Evolutionary conservation across 2,797 vertebrate genomes (phyloP), one percentile per base, ranked within the genome.

Genomic region (Heliangelus exortis): DNA sequence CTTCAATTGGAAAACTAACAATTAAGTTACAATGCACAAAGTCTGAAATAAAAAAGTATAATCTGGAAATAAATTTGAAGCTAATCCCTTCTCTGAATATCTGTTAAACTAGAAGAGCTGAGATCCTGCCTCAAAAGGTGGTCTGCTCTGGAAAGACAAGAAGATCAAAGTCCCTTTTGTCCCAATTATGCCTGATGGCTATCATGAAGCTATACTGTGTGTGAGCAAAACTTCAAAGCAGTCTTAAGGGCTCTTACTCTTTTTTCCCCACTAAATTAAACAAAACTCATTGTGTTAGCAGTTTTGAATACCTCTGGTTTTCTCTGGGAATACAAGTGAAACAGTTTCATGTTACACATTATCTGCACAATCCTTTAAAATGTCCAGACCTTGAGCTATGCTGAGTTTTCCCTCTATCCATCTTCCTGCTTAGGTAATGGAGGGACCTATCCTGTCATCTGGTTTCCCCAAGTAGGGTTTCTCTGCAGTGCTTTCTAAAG

Each of bases 171-270:
- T 80, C 54, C 41, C 36, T 89, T 92, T 87, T 54, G 82, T 87
- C 72, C 84, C 72, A 77, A 6, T 87, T 85, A 83, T 58, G 89
- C 68, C 91, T 96, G 80, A 95, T 76, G 90, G 80, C 80, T 90
- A 93, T 84, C 77, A 79, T 1, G 17, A 86, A 1, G 13, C 86
- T 89, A 55, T 14, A 72, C 51, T 22, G 39, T 50, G 41, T 36
- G 29, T 1, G 12, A 87, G 62, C 51, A 90, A 78, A 94, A 92
- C 93, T 96, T 94, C 93, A 94, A 96, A 96, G 93, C 69, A 79
- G 29, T 62, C 66, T 81, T 90, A 84, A 84, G 34, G 74, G 59
- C 43, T 94, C 72, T 84, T 51, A 86, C 18, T 54, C 17, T 57
- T 65, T 75, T 47, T 67, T 47, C 66, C 14, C 53, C 18, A 77